Percentiles rank a stretch among this genome's conserved stretches.
These are phyloP conservation scores for Hyles euphorbiae DNA, from an alignment of 1,140 invertebrate genomes.

Conservation along the genomic window DNA sequence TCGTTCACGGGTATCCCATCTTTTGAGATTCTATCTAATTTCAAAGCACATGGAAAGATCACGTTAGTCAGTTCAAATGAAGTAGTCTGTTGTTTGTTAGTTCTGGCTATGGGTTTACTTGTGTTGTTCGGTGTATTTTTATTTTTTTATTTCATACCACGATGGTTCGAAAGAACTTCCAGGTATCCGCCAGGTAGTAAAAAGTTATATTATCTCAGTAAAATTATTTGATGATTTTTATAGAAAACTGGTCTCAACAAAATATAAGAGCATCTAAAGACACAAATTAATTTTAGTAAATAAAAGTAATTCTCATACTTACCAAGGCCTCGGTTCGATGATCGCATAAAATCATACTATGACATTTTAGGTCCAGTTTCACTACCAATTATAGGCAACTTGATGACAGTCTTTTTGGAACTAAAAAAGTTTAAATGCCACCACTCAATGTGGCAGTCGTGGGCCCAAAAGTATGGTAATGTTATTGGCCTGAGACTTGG, in stretches of 20 bases:
- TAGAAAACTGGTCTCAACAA: neutral
- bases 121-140: slow-evolving; percentile 8
- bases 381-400: slow-evolving; percentile 51
- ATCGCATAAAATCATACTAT: too few relatives aligned
- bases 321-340: too few relatives aligned
- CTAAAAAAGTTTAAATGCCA: slow-evolving; percentile 46
- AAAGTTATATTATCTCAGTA: neutral
- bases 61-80: too few relatives aligned
- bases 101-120: neutral
- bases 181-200: slow-evolving; percentile 24
- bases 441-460: slow-evolving; percentile 50
- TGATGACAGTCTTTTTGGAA: slow-evolving; percentile 44
- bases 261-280: neutral
- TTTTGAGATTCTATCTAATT: too few relatives aligned
- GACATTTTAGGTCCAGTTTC: slow-evolving; percentile 47
- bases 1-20: too few relatives aligned
- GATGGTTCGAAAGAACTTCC: slow-evolving; percentile 5
- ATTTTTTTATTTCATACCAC: slow-evolving; percentile 5
- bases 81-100: too few relatives aligned
- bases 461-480: slow-evolving; percentile 78
- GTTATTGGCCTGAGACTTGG: slow-evolving; percentile 78
- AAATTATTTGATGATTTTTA: neutral
- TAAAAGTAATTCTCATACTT: too few relatives aligned
- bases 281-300: neutral
- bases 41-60: too few relatives aligned